These are phyloP conservation scores for Yoshiicerus persimilis DNA, from an alignment of 1,140 invertebrate species.

Conservation along the genomic window DNA sequence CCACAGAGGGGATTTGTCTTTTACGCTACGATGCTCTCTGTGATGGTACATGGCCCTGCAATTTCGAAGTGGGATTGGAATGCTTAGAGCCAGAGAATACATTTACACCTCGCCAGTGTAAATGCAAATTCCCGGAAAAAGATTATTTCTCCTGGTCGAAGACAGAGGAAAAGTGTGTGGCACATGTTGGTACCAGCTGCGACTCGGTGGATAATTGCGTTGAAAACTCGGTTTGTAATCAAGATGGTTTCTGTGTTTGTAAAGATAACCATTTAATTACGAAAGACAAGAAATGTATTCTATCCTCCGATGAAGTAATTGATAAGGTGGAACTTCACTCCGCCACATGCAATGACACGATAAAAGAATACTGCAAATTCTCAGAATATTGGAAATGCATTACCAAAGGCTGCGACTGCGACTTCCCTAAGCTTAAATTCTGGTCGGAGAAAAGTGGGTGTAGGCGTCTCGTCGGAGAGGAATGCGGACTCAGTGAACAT, in stretches of 20 bases:
- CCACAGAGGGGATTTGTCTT: neutral
- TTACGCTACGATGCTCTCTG: neutral
- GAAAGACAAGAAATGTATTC: neutral
- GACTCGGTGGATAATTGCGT: neutral
- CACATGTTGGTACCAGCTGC: neutral
- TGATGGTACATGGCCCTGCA: neutral
- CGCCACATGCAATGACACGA: neutral
- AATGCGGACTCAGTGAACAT: neutral
- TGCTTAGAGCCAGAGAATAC: neutral
- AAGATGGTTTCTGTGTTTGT: neutral
- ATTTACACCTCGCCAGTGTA: neutral
- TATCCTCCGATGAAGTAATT: neutral
- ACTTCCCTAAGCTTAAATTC: neutral
- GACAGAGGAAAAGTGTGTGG: neutral
- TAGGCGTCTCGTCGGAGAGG: neutral
- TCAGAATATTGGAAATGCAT: neutral
- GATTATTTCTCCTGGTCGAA: neutral
- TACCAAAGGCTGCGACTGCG: neutral
- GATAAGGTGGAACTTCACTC: neutral
- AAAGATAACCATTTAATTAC: neutral
- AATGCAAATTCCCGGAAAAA: neutral
- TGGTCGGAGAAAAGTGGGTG: neutral
- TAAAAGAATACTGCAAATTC: neutral
- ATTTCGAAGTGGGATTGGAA: neutral
- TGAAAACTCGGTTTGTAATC: neutral